A percentile compares a stretch with the other conserved stretches of the same genome.
Evolutionary conservation across 2,888 invertebrate species (phyloP).

Genomic region (Torymus tubicola): DNA sequence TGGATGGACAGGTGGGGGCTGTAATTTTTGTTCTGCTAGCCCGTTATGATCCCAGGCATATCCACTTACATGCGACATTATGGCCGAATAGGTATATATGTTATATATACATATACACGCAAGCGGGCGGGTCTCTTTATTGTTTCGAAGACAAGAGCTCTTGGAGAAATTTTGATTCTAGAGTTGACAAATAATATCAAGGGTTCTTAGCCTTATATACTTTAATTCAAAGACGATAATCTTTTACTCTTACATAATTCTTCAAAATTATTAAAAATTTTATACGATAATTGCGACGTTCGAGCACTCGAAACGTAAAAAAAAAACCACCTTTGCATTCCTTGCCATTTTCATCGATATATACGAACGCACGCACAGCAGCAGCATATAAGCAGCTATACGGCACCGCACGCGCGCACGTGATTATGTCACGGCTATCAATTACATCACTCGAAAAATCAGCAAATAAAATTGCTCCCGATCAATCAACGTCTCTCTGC

Average conservation of each 20-base stretch:
- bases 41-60: constrained; percentile 73
- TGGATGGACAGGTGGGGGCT: constrained; percentile 43
- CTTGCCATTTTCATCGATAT: background rate
- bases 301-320: too few relatives aligned
- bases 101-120: constrained; percentile 65
- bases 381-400: too few relatives aligned
- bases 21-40: constrained; percentile 54
- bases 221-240: too few relatives aligned
- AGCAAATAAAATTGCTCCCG: too few relatives aligned
- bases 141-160: background rate
- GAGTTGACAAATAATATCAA: constrained; percentile 2
- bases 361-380: background rate
- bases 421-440: background rate
- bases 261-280: too few relatives aligned
- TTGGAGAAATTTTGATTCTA: background rate
- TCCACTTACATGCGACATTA: constrained; percentile 74
- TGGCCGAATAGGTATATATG: constrained; percentile 62
- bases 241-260: too few relatives aligned
- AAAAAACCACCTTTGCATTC: background rate
- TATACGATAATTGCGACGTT: too few relatives aligned
- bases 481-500: too few relatives aligned
- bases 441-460: background rate
- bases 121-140: constrained; percentile 44
- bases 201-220: too few relatives aligned
- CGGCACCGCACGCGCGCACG: background rate